Percentiles rank a stretch among this genome's conserved stretches.
Evolutionary conservation across 2,888 invertebrate species (phyloP).

Genomic region (Leptarthrus brevirostris): DNA sequence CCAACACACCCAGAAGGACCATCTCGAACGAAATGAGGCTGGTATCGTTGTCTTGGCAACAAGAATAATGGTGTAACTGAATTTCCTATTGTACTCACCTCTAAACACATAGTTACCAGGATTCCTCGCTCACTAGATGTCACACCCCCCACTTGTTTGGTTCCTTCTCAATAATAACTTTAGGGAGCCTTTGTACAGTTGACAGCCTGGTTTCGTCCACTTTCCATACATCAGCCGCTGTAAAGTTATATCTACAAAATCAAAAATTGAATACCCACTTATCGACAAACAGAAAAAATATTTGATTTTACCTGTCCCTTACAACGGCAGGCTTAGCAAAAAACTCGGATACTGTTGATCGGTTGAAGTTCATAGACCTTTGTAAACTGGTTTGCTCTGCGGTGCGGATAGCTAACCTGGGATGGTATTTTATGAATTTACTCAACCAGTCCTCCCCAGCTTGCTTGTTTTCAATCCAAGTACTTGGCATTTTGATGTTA

Average conservation of each 20-base stretch:
- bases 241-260: background rate
- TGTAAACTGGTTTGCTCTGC: background rate
- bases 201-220: conserved; percentile 46
- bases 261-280: background rate
- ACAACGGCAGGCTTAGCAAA: background rate
- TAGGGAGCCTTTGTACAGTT: conserved; percentile 27
- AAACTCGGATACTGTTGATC: background rate
- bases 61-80: conserved; percentile 46
- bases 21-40: background rate
- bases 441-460: background rate
- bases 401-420: background rate
- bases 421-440: background rate
- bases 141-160: background rate
- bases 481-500: background rate
- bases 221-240: conserved; percentile 35
- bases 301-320: background rate
- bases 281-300: background rate
- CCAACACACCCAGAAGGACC: background rate
- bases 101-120: conserved; percentile 33
- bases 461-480: background rate
- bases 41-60: conserved; percentile 32
- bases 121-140: conserved; percentile 31
- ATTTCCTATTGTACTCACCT: conserved; percentile 28
- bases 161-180: conserved; percentile 20
- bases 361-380: background rate